Evolutionary conservation across 2,888 invertebrate genomes (phyloP).

Genomic region (Lathronympha strigana): DNA sequence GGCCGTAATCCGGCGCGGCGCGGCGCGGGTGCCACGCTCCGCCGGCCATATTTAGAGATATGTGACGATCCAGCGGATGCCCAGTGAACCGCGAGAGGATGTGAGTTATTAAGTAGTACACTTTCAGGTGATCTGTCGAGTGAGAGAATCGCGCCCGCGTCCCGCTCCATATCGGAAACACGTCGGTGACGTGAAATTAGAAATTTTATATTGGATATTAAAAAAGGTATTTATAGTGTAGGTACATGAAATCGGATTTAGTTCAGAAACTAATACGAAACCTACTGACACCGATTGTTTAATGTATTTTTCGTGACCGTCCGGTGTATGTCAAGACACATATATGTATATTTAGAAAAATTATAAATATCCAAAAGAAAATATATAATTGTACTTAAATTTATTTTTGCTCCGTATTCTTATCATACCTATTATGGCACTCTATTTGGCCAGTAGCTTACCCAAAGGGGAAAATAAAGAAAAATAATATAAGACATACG

Average conservation of each 20-base stretch:
- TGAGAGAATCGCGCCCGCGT: slow-evolving; percentile 74
- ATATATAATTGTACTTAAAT: no score
- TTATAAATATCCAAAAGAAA: no score
- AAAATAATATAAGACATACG: no score
- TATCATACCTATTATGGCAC: no score
- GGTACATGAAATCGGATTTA: background rate
- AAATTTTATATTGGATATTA: background rate
- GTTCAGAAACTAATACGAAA: no score
- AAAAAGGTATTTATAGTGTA: background rate
- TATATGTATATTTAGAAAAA: no score
- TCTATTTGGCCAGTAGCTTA: no score
- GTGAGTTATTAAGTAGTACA: slow-evolving; percentile 83
- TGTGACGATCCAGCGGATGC: slow-evolving; percentile 82
- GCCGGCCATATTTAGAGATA: slow-evolving; percentile 81
- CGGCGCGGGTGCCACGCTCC: slow-evolving; percentile 60
- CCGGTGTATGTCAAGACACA: no score
- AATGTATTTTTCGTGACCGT: no score
- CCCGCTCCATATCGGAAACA: slow-evolving; percentile 40
- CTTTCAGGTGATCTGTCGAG: slow-evolving; percentile 83
- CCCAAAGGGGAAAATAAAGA: no score
- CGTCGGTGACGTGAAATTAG: slow-evolving; percentile 23
- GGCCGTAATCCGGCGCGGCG: slow-evolving; percentile 39
- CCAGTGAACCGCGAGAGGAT: slow-evolving; percentile 82
- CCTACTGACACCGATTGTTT: no score
- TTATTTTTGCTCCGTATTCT: no score